Conservation (phyloP, 2,113 vertebrate species). For the Cephalopholis sonnerati region DNA sequence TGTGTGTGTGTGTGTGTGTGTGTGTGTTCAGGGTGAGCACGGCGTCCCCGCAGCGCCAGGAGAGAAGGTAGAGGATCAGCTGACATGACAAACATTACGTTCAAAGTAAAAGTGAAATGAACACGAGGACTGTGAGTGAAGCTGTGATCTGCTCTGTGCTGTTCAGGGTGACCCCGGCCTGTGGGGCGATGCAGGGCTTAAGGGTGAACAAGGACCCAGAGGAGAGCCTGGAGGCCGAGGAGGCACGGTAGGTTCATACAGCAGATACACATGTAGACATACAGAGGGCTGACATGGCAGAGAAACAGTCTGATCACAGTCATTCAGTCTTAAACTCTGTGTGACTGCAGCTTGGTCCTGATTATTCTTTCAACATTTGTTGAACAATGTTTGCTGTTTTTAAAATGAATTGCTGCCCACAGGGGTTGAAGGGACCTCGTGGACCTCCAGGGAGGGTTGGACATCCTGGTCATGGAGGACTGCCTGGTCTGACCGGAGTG, state of each 20-base stretch:
- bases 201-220: constrained; percentile 63
- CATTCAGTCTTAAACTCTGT: not conserved
- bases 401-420: not conserved
- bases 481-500: constrained; percentile 52
- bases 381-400: too few relatives aligned
- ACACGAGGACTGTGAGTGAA: not conserved
- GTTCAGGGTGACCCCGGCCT: constrained; percentile 66
- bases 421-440: constrained; percentile 60
- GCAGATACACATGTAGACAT: not conserved
- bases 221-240: constrained; percentile 71
- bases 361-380: not conserved
- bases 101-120: not conserved
- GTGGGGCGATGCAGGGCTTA: constrained; percentile 35
- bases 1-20: too few relatives aligned
- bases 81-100: too few relatives aligned
- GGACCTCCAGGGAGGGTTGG: constrained; percentile 49
- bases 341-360: not conserved
- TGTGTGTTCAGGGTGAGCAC: constrained; percentile 38
- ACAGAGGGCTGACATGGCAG: not conserved
- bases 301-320: too few relatives aligned
- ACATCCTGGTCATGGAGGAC: constrained; percentile 52
- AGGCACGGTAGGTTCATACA: constrained; percentile 27
- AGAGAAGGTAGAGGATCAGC: constrained; percentile 56
- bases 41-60: constrained; percentile 45
- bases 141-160: not conserved